Base-by-base conservation (phyloP, 2,113 vertebrate species). In the Tragelaphus strepsiceros region DNA sequence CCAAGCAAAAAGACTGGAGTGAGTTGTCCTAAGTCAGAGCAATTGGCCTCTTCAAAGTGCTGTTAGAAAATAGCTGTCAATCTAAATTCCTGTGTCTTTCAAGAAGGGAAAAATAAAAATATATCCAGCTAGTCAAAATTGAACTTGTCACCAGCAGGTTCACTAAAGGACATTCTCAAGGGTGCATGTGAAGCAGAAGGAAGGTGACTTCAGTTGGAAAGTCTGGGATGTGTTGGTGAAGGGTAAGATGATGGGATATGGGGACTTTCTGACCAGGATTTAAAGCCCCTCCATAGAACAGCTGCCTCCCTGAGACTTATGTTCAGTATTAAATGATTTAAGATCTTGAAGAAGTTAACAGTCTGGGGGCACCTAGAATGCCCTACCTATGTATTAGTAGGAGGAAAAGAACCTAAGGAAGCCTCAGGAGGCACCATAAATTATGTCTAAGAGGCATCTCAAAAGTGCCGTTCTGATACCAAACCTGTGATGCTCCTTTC, bases 181-280 rank as follows among this genome's bases (percentile, higher is more conserved):
- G 35, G 17, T 67, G 49, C 9, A 0, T 0, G 12, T 11, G 58
- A 61, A 30, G 15, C 9, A 39, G 43, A n/a, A 71, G 10, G 39
- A 49, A 35, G 30, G 58, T 3, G 56, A 16, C 13, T 59, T 49
- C 17, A 1, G 16, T 0, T 58, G 30, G 19, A 17, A 54, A 4
- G 43, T 32, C 30, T 61, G 46, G 35, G 24, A 58, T 14, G 11
- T 24, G 10, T 26, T 35, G 2, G 62, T 10, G 3, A 43, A 7
- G 5, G 14, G 35, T 26, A 54, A 81, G 26, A 0, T 6, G 22
- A 1, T 8, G 10, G 39, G 43, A 11, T 3, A 0, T 10, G 22
- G 17, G 54, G 64, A 30, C 19, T 11, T 7, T n/a, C 19, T 19
- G 19, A 3, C 32, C 4, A 6, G 32, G 5, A 64, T 3, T 21